Percentiles rank a stretch among this genome's conserved stretches.
phyloP scores from a whole-genome alignment of 2,888 invertebrate species.

The Drosophila borborema region DNA sequence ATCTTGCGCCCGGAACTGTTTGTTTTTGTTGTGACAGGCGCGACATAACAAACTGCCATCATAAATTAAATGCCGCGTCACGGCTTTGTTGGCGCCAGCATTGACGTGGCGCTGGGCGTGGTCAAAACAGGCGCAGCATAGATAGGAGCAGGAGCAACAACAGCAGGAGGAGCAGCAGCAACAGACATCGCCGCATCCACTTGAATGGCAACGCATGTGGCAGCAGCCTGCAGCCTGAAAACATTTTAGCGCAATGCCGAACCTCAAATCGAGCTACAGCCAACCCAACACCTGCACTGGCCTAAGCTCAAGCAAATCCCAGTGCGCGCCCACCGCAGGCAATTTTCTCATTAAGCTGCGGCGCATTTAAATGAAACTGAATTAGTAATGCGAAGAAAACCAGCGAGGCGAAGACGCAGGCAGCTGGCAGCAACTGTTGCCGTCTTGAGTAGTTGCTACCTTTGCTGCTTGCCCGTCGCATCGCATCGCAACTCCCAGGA shows the following conservation, averaged over 20 bases:
- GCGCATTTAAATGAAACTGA: constrained; percentile 80
- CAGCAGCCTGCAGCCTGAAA: constrained; percentile 41
- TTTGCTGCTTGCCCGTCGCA: neutral
- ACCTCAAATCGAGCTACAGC: constrained; percentile 34
- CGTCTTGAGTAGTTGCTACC: constrained; percentile 36
- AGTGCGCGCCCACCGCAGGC: constrained; percentile 67
- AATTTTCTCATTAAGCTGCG: constrained; percentile 78
- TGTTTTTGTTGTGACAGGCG: constrained; percentile 81
- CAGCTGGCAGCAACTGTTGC: constrained; percentile 47
- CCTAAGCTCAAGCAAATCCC: constrained; percentile 42
- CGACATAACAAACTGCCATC: constrained; percentile 83
- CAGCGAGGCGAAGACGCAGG: constrained; percentile 38
- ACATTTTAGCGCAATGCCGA: constrained; percentile 35
- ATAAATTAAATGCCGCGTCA: constrained; percentile 82
- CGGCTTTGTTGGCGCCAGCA: constrained; percentile 57
- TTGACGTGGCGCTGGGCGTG: constrained; percentile 34
- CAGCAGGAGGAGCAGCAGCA: constrained; percentile 13
- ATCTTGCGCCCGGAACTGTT: constrained; percentile 66
- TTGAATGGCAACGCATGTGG: constrained; percentile 54
- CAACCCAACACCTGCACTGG: constrained; percentile 47
- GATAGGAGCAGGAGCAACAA: constrained; percentile 31
- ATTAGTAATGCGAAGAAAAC: constrained; percentile 73
- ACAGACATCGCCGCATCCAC: constrained; percentile 28
- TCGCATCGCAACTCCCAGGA: constrained; percentile 15
- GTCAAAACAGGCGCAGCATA: constrained; percentile 2